phyloP scores from a whole-genome alignment of 1,140 invertebrate genomes.

The Drosophila sp. region DNA sequence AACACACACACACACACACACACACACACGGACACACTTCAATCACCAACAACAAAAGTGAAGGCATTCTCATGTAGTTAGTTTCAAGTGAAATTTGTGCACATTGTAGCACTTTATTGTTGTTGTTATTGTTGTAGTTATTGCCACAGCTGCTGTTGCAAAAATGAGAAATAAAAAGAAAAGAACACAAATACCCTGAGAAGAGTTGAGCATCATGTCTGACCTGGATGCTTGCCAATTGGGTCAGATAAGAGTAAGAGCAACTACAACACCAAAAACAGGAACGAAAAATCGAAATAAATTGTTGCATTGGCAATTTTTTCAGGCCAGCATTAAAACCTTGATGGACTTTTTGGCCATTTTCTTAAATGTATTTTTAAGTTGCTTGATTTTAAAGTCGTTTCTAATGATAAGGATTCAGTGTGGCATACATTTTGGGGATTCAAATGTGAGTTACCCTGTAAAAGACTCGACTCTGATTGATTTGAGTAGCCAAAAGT shows the following conservation, averaged over 20 bases:
- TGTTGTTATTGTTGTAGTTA: slow-evolving; percentile 25
- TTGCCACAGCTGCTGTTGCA: slow-evolving; percentile 30
- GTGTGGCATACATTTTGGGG: background rate
- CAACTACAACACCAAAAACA: slow-evolving; percentile 4
- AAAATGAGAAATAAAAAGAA: background rate
- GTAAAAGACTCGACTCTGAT: background rate
- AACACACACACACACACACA: slow-evolving; percentile 12
- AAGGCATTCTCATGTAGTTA: slow-evolving; percentile 26
- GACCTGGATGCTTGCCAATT: slow-evolving; percentile 72
- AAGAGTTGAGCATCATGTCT: slow-evolving; percentile 44
- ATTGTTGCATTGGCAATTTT: slow-evolving; percentile 23
- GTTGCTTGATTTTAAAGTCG: slow-evolving; percentile 5
- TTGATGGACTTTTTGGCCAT: background rate
- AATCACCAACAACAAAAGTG: slow-evolving; percentile 20
- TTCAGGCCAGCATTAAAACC: background rate
- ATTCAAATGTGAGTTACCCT: background rate
- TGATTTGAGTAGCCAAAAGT: too few species aligned
- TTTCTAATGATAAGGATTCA: slow-evolving; percentile 47
- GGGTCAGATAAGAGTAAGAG: slow-evolving; percentile 51
- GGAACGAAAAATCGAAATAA: slow-evolving; percentile 36
- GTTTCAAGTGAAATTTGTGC: slow-evolving; percentile 41
- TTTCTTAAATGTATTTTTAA: slow-evolving; percentile 8
- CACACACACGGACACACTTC: slow-evolving; percentile 11
- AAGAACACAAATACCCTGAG: background rate
- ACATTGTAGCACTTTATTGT: slow-evolving; percentile 41